Conservation (phyloP, 35 echinoderm and acorn worm species). For the Holothuria glaberrima region DNA sequence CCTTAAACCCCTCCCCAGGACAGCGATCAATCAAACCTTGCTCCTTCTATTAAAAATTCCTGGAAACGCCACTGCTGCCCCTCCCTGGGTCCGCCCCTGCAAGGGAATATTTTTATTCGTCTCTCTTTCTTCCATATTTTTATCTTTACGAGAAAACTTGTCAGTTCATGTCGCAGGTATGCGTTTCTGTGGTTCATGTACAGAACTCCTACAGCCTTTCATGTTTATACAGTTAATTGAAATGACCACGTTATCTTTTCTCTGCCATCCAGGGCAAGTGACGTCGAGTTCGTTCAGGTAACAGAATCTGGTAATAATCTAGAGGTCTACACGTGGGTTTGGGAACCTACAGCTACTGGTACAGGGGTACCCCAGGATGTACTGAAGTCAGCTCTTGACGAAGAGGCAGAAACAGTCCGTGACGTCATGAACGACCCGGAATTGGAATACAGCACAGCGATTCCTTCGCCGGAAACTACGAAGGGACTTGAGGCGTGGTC, state of each 20-base stretch:
- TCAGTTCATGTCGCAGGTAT: background rate
- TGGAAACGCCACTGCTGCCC: too few species aligned
- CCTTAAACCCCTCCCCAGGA: too few species aligned
- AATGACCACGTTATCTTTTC: background rate
- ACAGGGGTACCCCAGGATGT: slow-evolving; percentile 43
- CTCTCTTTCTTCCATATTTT: too few species aligned
- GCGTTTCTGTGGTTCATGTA: background rate
- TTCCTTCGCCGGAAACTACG: background rate
- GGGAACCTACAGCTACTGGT: slow-evolving; percentile 1
- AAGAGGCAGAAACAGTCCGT: slow-evolving; percentile 1
- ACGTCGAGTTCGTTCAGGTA: slow-evolving; percentile 27
- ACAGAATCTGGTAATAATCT: slow-evolving; percentile 13
- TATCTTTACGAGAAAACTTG: too few species aligned
- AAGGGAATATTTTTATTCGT: too few species aligned
- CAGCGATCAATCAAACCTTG: too few species aligned
- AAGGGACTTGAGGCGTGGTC: slow-evolving; percentile 40
- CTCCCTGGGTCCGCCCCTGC: too few species aligned
- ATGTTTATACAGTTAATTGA: too few species aligned
- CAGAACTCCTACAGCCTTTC: too few species aligned
- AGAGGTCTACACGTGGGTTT: slow-evolving; percentile 57
- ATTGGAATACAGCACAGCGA: background rate
- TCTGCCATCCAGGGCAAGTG: slow-evolving; percentile 1
- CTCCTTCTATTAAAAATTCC: too few species aligned
- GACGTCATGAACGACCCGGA: slow-evolving; percentile 35
- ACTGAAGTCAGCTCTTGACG: slow-evolving; percentile 41